These are phyloP conservation scores for Lepidurus packardi DNA, from an alignment of 1,140 invertebrate genomes.

Conservation along the genomic window DNA sequence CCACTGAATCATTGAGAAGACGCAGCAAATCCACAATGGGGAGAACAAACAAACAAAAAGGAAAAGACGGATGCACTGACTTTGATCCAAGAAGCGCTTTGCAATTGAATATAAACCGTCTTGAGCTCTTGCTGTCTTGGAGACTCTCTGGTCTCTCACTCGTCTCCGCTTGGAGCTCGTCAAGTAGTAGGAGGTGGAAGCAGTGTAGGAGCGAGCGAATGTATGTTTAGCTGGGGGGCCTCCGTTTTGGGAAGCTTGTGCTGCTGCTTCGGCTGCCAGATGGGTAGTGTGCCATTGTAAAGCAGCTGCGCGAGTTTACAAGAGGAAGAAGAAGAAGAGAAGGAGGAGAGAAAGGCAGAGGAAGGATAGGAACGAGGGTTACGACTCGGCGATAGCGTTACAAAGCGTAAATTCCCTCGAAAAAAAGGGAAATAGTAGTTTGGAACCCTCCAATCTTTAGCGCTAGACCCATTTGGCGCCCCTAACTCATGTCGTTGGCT, in stretches of 20 bases:
- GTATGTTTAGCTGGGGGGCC: background rate
- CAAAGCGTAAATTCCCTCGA: background rate
- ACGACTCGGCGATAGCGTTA: background rate
- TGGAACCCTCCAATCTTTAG: background rate
- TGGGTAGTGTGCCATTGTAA: conserved; percentile 21
- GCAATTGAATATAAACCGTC: background rate
- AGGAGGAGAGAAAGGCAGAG: background rate
- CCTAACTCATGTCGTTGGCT: background rate
- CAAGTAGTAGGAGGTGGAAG: background rate
- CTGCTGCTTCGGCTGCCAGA: background rate
- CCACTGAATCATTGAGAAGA: too few relatives aligned
- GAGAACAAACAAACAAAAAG: background rate
- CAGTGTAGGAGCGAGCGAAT: background rate
- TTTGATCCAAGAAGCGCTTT: background rate
- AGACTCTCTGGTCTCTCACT: background rate
- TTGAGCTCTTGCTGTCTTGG: background rate
- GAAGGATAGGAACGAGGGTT: background rate
- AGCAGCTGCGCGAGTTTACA: conserved; percentile 17
- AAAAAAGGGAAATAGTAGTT: background rate
- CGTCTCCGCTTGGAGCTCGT: background rate
- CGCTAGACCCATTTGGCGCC: background rate
- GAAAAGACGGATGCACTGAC: background rate
- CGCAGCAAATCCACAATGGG: too few relatives aligned
- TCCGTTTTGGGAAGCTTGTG: background rate
- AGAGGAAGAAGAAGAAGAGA: background rate